Evolutionary conservation across 1,140 invertebrate genomes (phyloP).

Genomic region (Drosophila tristis): DNA sequence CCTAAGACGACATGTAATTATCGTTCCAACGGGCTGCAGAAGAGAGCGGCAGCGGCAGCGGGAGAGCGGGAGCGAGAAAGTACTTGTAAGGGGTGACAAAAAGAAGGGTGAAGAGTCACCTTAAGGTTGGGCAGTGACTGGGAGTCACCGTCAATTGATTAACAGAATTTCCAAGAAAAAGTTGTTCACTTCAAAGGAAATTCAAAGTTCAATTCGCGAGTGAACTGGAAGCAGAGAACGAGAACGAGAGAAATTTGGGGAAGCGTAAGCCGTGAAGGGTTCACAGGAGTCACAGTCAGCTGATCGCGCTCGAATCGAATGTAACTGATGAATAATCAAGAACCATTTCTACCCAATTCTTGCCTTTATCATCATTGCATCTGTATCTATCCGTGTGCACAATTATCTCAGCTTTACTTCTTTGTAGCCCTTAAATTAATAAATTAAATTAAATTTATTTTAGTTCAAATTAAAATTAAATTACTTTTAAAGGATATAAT

Average conservation of each 20-base stretch:
- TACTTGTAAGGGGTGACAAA: background rate
- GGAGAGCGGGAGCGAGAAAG: background rate
- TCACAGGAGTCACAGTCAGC: too few relatives aligned
- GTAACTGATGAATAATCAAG: too few relatives aligned
- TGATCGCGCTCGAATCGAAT: too few relatives aligned
- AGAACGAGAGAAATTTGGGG: too few relatives aligned
- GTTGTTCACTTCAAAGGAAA: too few relatives aligned
- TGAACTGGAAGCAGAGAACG: too few relatives aligned
- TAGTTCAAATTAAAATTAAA: background rate
- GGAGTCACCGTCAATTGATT: background rate
- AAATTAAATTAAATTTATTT: background rate
- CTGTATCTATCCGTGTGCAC: background rate
- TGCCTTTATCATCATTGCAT: too few relatives aligned
- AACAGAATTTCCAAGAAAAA: background rate
- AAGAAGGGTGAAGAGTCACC: conserved; percentile 20
- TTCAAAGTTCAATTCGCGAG: too few relatives aligned
- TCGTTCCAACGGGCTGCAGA: conserved; percentile 42
- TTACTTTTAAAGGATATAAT: too few relatives aligned
- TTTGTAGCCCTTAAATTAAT: too few relatives aligned
- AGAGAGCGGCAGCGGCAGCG: conserved; percentile 4
- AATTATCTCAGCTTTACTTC: background rate
- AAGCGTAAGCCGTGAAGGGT: too few relatives aligned
- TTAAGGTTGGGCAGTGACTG: conserved; percentile 9
- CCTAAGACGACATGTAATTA: conserved; percentile 80
- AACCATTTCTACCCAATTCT: too few relatives aligned